A percentile compares a stretch with the other conserved stretches of the same genome.
Evolutionary conservation across 1,140 invertebrate species (phyloP).

Genomic region (Triops cancriformis): DNA sequence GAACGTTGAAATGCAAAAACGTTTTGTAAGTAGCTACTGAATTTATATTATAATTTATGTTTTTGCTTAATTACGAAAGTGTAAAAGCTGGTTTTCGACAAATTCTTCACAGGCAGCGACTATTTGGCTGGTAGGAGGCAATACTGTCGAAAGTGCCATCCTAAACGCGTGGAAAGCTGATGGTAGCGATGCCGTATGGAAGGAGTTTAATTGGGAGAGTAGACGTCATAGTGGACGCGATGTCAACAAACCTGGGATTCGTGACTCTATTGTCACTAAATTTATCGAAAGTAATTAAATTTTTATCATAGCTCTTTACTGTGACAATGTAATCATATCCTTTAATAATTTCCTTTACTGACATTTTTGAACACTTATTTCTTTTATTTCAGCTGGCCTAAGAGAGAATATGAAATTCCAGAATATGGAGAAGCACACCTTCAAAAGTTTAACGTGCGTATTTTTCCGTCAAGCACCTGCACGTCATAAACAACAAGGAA

Average conservation of each 20-base stretch:
- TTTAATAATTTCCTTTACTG: neutral
- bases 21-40: neutral
- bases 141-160: neutral
- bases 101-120: neutral
- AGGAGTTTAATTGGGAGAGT: neutral
- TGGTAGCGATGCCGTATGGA: too few relatives aligned
- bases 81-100: neutral
- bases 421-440: neutral
- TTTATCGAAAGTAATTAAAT: neutral
- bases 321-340: neutral
- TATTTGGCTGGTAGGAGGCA: neutral
- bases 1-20: neutral
- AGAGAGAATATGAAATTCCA: neutral
- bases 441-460: neutral
- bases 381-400: neutral
- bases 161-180: neutral
- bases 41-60: neutral
- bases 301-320: neutral
- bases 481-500: too few relatives aligned
- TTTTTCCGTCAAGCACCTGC: neutral
- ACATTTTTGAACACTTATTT: neutral
- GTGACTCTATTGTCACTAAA: neutral
- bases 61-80: neutral
- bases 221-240: neutral
- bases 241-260: neutral